A percentile compares a stretch with the other conserved stretches of the same genome.
Evolutionary conservation across 2,797 vertebrate genomes (phyloP).

Genomic region (Helostoma temminkii): DNA sequence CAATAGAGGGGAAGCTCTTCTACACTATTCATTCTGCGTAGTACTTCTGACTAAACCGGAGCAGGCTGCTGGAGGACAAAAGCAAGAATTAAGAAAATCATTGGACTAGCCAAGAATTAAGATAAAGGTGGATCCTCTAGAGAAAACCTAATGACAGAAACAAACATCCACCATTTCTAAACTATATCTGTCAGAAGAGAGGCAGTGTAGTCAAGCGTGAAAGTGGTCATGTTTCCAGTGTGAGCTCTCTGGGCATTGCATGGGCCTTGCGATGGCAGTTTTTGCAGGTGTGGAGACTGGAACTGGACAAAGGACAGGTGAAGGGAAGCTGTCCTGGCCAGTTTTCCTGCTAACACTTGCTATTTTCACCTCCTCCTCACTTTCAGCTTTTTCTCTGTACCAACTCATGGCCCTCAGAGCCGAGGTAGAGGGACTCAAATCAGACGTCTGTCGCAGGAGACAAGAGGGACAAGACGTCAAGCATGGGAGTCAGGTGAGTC

Average conservation of each 20-base stretch:
- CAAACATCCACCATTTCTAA: conserved; percentile 4
- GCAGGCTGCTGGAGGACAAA: conserved; percentile 30
- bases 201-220: neutral
- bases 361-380: conserved; percentile 87
- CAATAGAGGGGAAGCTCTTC: conserved; percentile 70
- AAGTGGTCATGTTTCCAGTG: conserved; percentile 48
- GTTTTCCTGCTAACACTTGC: conserved; percentile 82
- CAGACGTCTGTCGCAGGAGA: conserved; percentile 77
- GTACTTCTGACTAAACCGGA: conserved; percentile 33
- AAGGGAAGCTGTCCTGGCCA: conserved; percentile 73
- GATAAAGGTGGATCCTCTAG: neutral
- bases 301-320: conserved; percentile 32
- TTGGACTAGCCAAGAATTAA: neutral
- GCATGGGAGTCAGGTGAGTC: conserved; percentile 69
- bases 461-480: conserved; percentile 63
- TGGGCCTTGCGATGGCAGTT: conserved; percentile 52
- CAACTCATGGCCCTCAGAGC: conserved; percentile 87
- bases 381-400: conserved; percentile 88
- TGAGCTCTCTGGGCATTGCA: conserved; percentile 39
- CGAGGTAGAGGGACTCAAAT: conserved; percentile 88
- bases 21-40: conserved; percentile 50
- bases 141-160: neutral
- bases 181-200: conserved; percentile 3
- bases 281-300: conserved; percentile 30
- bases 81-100: conserved; percentile 46